Conservation (phyloP, 2,797 vertebrate genomes). For the Scolopax bukidnonensis region DNA sequence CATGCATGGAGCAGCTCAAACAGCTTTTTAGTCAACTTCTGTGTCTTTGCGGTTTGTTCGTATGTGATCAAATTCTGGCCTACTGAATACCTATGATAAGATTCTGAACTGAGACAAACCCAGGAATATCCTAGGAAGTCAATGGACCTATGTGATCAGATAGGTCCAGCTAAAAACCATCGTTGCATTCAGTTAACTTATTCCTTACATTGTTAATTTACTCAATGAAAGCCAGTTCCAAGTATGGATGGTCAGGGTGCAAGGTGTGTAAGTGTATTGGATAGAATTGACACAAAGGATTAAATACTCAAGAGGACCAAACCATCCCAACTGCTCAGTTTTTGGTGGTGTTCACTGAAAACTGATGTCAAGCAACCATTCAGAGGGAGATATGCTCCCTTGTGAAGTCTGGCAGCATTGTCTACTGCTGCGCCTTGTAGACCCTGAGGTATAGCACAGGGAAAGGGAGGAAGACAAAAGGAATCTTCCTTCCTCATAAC, state of each 20-base stretch:
- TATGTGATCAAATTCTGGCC: neutral
- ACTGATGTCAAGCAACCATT: rapidly evolving
- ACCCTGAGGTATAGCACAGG: neutral
- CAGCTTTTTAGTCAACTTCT: neutral
- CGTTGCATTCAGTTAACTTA: neutral
- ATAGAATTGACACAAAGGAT: rapidly evolving
- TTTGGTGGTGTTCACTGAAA: neutral
- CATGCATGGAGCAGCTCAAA: neutral
- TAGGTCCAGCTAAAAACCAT: neutral
- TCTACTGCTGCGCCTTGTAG: neutral
- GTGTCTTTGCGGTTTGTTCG: too few relatives aligned
- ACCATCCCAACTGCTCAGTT: neutral
- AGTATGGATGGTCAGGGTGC: rapidly evolving
- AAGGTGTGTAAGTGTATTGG: too few relatives aligned
- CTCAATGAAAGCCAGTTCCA: neutral
- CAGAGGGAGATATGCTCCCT: neutral
- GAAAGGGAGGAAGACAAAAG: neutral
- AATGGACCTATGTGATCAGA: neutral
- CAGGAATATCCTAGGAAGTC: neutral
- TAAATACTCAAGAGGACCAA: neutral
- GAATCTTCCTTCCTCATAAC: neutral
- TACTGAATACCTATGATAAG: rapidly evolving
- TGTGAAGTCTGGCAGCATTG: neutral
- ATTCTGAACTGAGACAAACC: neutral
- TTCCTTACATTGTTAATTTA: neutral